Percentiles rank a stretch among this genome's conserved stretches.
These are phyloP conservation scores for Buceros bicornis DNA, from an alignment of 2,797 vertebrate species.

Conservation along the genomic window DNA sequence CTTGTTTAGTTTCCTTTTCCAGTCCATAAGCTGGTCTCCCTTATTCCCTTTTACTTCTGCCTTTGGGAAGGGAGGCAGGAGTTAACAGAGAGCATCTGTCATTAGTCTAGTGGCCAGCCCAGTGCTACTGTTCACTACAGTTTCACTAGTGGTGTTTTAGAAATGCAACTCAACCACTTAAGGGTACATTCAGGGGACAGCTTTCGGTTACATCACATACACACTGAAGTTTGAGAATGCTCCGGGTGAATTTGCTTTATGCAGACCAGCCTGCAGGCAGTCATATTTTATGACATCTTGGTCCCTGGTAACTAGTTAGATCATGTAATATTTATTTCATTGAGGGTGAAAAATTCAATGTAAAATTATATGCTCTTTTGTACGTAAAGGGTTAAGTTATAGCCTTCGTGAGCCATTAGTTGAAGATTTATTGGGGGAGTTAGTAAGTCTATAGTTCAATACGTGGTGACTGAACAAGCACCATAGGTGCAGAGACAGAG, in stretches of 20 bases:
- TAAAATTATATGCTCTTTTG: slow-evolving; percentile 75
- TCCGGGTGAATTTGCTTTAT: background rate
- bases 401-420: slow-evolving; percentile 86
- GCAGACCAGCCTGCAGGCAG: slow-evolving; percentile 50
- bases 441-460: slow-evolving; percentile 83
- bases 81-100: too few relatives aligned
- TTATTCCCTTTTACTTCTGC: too few relatives aligned
- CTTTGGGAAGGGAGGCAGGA: too few relatives aligned
- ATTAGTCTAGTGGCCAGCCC: too few relatives aligned
- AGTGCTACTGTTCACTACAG: too few relatives aligned
- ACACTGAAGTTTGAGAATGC: background rate
- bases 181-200: background rate
- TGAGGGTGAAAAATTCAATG: slow-evolving; percentile 52
- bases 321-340: slow-evolving; percentile 75
- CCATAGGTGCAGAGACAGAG: slow-evolving; percentile 78
- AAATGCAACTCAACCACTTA: slow-evolving; percentile 4
- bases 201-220: background rate
- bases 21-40: too few relatives aligned
- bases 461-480: slow-evolving; percentile 83
- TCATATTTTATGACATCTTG: slow-evolving; percentile 18
- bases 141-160: background rate
- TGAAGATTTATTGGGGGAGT: slow-evolving; percentile 86
- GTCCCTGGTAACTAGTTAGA: background rate
- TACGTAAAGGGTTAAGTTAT: slow-evolving; percentile 89
- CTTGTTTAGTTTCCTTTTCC: too few relatives aligned